Evolutionary conservation across 2,113 vertebrate species (phyloP), one percentile per base, ranked within the genome.

Genomic region (Arothron firmamentum): DNA sequence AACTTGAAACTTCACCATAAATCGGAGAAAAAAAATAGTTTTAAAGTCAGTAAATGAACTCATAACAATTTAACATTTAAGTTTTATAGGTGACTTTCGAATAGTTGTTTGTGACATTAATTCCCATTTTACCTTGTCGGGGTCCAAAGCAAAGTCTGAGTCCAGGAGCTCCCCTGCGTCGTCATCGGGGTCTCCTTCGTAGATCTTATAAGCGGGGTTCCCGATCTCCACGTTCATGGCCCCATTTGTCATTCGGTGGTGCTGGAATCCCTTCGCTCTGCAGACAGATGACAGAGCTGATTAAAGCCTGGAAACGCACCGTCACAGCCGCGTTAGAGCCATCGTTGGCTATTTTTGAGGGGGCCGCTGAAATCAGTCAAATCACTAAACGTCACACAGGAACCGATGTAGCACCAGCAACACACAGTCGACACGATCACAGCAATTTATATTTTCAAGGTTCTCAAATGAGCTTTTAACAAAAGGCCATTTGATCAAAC

Each of bases 221-320:
- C 96, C 96, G 0, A 98, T 98, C 88, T 98, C 96, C 75, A 98
- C 96, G 0, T 98, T 98, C 95, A 98, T 96, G 78, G 94, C 94
- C 6, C 96, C 96, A 0, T 98, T 98, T 0, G 95, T 96, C 96
- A 98, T 98, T 56, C 96, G 81, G 85, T 98, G 96, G 86, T 97
- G 96, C 87, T 97, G 95, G 92, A 98, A 98, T 73, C 95, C 96
- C 88, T 98, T 98, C 47, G 96, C 94, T 5, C 96, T 97, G 87
- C 54, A 68, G 45, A 70, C 21, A 67, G 60, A 85, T n/a, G 64
- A 1, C 73, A 5, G 72, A 38, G 47, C 31, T 25, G 7, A 57
- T 52, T 64, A 60, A 65, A n/a, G 5, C 28, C 3, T 25, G 1
- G 18, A 56, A 31, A 18, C 51, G 34, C 1, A 43, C 43, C 13